These are phyloP conservation scores for Synanthedon andrenaeformis DNA, from an alignment of 2,888 invertebrate genomes.

Conservation along the genomic window DNA sequence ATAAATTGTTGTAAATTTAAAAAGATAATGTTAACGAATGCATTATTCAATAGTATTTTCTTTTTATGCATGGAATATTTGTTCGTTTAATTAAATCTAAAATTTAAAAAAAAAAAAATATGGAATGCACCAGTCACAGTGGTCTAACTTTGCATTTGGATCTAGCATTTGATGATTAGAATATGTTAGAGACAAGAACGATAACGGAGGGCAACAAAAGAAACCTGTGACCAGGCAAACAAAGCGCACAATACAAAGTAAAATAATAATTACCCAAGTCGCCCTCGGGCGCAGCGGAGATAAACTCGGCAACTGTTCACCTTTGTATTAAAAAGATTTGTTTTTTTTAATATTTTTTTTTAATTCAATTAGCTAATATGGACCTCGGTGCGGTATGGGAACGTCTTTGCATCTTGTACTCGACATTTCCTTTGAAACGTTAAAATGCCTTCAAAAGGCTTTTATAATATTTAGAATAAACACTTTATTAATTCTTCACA, in stretches of 20 bases:
- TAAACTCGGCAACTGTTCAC: constrained; percentile 23
- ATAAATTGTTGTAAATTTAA: no score
- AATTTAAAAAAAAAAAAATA: no score
- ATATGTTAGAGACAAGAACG: constrained; percentile 40
- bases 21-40: no score
- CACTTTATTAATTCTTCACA: not conserved
- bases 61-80: no score
- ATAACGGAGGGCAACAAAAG: constrained; percentile 41
- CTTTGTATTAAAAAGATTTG: constrained; percentile 31
- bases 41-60: no score
- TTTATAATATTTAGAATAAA: not conserved
- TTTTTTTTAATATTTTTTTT: no score
- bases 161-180: constrained; percentile 32
- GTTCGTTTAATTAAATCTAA: no score
- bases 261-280: constrained; percentile 49
- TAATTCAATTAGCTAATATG: constrained; percentile 35
- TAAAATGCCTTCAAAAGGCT: constrained; percentile 13
- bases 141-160: constrained; percentile 4
- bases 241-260: constrained; percentile 44
- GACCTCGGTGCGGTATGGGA: constrained; percentile 18
- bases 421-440: constrained; percentile 39
- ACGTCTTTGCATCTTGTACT: constrained; percentile 28
- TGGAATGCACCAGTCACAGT: not conserved
- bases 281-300: constrained; percentile 32
- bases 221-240: constrained; percentile 30